A percentile compares a stretch with the other conserved stretches of the same genome.
Evolutionary conservation across 2,113 vertebrate species (phyloP).

Genomic region (Pteruthius melanotis): DNA sequence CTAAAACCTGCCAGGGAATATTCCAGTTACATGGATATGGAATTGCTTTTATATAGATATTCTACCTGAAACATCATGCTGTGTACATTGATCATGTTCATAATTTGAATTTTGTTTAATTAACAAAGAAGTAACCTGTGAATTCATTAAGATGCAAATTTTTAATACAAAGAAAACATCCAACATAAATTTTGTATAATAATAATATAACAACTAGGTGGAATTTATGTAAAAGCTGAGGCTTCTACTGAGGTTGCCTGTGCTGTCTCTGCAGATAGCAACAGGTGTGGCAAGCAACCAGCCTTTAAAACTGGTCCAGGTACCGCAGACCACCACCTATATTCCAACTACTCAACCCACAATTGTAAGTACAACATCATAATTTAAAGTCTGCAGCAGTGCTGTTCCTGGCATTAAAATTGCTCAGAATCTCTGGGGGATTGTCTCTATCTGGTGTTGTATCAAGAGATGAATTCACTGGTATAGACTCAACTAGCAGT

Average conservation of each 20-base stretch:
- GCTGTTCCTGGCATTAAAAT: conserved; percentile 35
- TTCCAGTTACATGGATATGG: not conserved
- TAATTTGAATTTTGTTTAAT: not conserved
- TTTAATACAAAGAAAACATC: not conserved
- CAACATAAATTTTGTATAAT: conserved; percentile 18
- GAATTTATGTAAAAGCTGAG: conserved; percentile 61
- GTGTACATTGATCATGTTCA: not conserved
- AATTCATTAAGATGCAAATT: conserved; percentile 18
- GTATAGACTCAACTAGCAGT: conserved; percentile 42
- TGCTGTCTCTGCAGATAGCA: conserved; percentile 78
- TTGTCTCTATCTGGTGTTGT: conserved; percentile 37
- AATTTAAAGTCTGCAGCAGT: conserved; percentile 16
- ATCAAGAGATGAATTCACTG: conserved; percentile 63
- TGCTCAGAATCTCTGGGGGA: conserved; percentile 39
- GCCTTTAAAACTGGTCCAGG: conserved; percentile 72
- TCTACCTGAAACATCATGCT: conserved; percentile 17
- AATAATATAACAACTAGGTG: conserved; percentile 36
- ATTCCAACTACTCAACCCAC: conserved; percentile 71
- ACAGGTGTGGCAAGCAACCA: conserved; percentile 74
- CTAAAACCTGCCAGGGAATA: conserved; percentile 28
- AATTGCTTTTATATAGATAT: conserved; percentile 9
- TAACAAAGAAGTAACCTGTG: conserved; percentile 30
- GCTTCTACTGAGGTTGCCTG: conserved; percentile 71
- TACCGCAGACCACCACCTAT: conserved; percentile 69
- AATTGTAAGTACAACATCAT: conserved; percentile 69